Conservation (phyloP, 2,888 invertebrate genomes). For the Limnephilus rhombicus region DNA sequence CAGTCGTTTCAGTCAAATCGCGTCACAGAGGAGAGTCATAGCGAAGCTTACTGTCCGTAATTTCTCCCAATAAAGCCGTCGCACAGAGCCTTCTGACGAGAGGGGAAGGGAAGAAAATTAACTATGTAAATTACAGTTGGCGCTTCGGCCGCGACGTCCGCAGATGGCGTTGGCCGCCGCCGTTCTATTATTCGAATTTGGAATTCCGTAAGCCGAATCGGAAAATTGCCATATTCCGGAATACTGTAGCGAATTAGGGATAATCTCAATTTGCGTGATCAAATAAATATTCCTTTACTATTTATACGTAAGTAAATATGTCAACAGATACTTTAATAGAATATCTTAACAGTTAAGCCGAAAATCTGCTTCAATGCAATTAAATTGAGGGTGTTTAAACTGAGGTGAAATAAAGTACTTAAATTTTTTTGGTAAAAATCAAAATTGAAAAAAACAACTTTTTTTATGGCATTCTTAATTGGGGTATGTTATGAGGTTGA, state of each 20-base stretch:
- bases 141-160: conserved; percentile 14
- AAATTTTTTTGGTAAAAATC: not conserved
- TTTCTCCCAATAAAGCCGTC: not conserved
- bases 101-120: not conserved
- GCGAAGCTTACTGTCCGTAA: not conserved
- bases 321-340: not conserved
- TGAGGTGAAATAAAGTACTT: not conserved
- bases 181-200: conserved; percentile 27
- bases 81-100: not conserved
- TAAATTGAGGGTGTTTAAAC: not conserved
- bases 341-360: not conserved
- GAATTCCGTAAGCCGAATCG: conserved; percentile 33
- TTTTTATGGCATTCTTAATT: too few species aligned
- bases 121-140: conserved; percentile 11
- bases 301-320: not conserved
- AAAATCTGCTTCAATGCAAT: not conserved
- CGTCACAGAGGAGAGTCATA: not conserved
- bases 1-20: not conserved
- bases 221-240: conserved; percentile 23
- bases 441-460: not conserved
- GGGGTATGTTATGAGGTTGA: too few species aligned
- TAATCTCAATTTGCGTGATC: conserved; percentile 12
- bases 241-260: not conserved
- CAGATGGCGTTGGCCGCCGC: conserved; percentile 2
- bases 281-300: not conserved